phyloP scores from a whole-genome alignment of 2,888 invertebrate species.

The Stramonita haemastoma region DNA sequence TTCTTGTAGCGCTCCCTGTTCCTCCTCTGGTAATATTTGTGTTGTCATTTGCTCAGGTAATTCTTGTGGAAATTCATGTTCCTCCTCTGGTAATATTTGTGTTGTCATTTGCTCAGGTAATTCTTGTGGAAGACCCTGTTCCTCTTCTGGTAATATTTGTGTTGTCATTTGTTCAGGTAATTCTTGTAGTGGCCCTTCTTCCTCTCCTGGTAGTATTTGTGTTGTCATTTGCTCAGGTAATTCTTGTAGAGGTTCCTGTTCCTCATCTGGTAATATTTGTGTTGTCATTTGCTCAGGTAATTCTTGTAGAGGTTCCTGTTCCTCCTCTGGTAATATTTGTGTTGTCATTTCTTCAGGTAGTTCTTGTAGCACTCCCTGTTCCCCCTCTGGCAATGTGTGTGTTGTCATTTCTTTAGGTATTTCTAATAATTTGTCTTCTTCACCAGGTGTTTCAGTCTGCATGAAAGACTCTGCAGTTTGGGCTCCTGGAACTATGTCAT shows the following conservation, averaged over 20 bases:
- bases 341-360: neutral
- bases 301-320: neutral
- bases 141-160: neutral
- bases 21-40: neutral
- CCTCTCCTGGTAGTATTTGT: neutral
- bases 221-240: neutral
- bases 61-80: neutral
- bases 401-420: neutral
- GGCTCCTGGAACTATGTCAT: conserved; percentile 8
- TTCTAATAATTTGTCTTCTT: neutral
- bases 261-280: neutral
- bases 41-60: neutral
- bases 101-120: neutral
- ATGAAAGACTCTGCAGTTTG: neutral
- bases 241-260: neutral
- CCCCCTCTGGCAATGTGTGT: neutral
- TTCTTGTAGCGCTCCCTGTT: neutral
- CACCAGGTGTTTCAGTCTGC: neutral
- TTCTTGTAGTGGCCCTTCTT: neutral
- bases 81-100: conserved; percentile 1
- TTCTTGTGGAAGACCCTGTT: neutral
- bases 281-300: neutral
- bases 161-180: neutral
- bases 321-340: neutral
- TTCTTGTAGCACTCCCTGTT: neutral